Base-by-base conservation (phyloP, 2,113 vertebrate species). In the Rutilus rutilus region DNA sequence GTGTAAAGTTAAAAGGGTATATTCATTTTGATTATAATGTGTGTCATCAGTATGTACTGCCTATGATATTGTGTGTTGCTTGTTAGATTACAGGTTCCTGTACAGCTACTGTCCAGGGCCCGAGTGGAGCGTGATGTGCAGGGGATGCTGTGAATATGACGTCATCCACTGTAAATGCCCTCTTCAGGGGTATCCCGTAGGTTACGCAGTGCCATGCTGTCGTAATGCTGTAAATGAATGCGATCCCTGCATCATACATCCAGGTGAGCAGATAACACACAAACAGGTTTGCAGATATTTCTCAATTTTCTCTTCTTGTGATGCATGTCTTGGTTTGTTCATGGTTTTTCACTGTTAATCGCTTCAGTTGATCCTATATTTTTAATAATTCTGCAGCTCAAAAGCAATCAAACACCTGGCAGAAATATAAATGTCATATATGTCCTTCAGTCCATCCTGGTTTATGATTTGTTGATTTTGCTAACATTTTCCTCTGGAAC, bases 151-250 rank as follows among this genome's bases (percentile, higher is more conserved):
- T 0, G 98, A 99, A 87, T 98, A 98, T 0, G 97, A 98, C 52
- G 96, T 97, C 86, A 97, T 99, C 0, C 96, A 96, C 88, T 99
- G 98, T 8, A 86, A 96, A 89, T 99, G 98, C 85, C 98, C 98
- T 0, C 92, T 97, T 11, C 95, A 93, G 91, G 97, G 97, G 78
- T 93, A 96, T 45, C 95, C 90, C 2, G 97, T 99, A 80, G 98
- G 98, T 17, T 99, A 99, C 7, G 97, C 97, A 9, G 98, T 99
- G 89, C 98, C 98, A 0, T 99, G 98, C 94, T 99, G 98, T 90
- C 94, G 98, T 65, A 99, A 99, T 0, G 97, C 97, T 87, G 95
- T 97, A 7, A 96, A 98, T 0, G 97, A 98, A 81, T 99, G 98
- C 1, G 98, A 99, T 85, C 97, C 98, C 90, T 99, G 98, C 90